These are phyloP conservation scores for Thereva nobilitata DNA, from an alignment of 2,888 invertebrate species.

Conservation along the genomic window DNA sequence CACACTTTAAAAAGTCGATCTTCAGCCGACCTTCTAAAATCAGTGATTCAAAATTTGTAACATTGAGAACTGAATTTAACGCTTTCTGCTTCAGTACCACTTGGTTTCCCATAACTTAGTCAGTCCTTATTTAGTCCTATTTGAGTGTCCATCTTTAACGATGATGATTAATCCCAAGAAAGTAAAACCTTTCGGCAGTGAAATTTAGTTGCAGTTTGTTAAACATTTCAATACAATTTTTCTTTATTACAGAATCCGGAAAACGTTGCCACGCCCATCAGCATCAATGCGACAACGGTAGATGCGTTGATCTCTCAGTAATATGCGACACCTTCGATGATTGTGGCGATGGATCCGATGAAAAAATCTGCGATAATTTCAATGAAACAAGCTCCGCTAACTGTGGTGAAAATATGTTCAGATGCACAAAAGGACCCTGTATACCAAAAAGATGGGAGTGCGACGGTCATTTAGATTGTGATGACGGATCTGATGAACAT, in stretches of 20 bases:
- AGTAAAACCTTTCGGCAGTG: no score
- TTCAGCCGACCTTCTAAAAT: no score
- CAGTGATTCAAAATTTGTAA: no score
- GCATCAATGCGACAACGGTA: slow-evolving; percentile 60
- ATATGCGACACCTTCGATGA: slow-evolving; percentile 62
- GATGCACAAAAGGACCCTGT: slow-evolving; percentile 71
- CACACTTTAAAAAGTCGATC: no score
- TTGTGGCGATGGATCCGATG: slow-evolving; percentile 65
- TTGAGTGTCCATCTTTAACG: no score
- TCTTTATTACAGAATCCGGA: slow-evolving; percentile 41
- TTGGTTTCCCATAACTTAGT: no score
- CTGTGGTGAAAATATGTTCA: slow-evolving; percentile 62
- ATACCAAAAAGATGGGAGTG: slow-evolving; percentile 71
- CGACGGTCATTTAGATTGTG: slow-evolving; percentile 75
- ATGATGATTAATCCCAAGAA: no score
- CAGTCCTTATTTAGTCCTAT: no score
- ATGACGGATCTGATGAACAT: slow-evolving; percentile 74
- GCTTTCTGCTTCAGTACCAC: no score
- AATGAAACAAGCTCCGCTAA: slow-evolving; percentile 37
- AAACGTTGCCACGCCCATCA: slow-evolving; percentile 59
- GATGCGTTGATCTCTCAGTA: slow-evolving; percentile 59
- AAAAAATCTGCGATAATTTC: slow-evolving; percentile 55
- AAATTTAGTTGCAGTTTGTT: no score
- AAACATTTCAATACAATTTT: neutral
- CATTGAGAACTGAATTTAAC: no score